Evolutionary conservation across 2,797 vertebrate genomes (phyloP), one percentile per base, ranked within the genome.

Genomic region (Calcarius lapponicus): DNA sequence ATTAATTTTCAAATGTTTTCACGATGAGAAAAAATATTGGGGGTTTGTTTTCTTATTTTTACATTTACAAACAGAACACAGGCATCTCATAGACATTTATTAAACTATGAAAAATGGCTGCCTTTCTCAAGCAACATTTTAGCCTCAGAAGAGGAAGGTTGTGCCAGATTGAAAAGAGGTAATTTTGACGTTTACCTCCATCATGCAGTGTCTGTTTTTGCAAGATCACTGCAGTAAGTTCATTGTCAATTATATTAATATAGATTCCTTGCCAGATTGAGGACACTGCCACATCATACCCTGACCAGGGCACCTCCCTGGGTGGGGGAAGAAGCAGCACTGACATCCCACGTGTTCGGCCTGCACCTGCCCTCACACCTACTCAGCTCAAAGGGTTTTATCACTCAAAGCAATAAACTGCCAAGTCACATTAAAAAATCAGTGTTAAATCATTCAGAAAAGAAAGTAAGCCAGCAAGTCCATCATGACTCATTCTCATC

Each of bases 371-470:
- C 51, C 31, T 71, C 65, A 75, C 45, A 62, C 53, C 57, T 60
- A 51, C 74, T 78, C 72, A 58, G 54, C 57, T 87, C 64, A 75
- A 60, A 50, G 54, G 36, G 31, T 87, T 72, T 50, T 51, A 32
- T 13, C 38, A 42, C 58, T 87, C 69, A 56, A 47, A 84, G 62
- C 18, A 79, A n/a, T 38, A 42, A 64, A 31, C 36, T 76, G 60
- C 29, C 69, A 93, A 88, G 78, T 36, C 61, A 36, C n/a, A 93
- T 76, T 73, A 84, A 93, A 80, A 81, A 34, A 7, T 60, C 65
- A 66, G 18, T 10, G 20, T 51, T 48, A 92, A 88, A 85, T 90
- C n/a, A 50, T 83, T 64, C 76, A 83, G 48, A 31, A 78, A 82
- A 76, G 66, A 81, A 36, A 84, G n/a, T 9, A 53, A 80, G 72